Base-by-base conservation (phyloP, 2,113 vertebrate species). In the Urocolius indicus region DNA sequence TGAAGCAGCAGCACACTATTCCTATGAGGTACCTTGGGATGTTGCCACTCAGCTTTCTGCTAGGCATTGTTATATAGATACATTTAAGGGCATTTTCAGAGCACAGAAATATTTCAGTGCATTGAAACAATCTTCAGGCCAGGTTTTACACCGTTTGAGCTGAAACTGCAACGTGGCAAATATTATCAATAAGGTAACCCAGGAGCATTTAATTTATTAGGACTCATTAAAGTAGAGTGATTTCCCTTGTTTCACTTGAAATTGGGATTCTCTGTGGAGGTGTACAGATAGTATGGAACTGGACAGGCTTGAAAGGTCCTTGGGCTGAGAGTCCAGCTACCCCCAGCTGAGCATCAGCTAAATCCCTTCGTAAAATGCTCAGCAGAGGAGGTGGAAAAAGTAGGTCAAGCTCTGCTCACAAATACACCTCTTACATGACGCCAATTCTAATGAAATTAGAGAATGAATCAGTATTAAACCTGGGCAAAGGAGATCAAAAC, bases 331-430 rank as follows among this genome's bases (percentile, higher is more conserved):
- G 71, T 73, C 36, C 71, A 18, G 2, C 27, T 90, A 73, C 32
- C 80, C 76, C 76, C 65, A 79, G 78, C 86, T 0, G 13, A 78
- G 79, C 7, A 0, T 71, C 10, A 4, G 65, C 68, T 80, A 18
- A 62, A 73, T n/a, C 43, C 66, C 89, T 83, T 69, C 49, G 9
- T 9, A 19, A 74, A 92, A 72, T 5, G 1, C 63, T 93, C 10
- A 0, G 79, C 86, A 90, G 80, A 97, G 68, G 61, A 93, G 80
- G 49, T 95, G 88, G 72, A 84, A 94, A 95, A 93, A 92, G 86
- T 72, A 90, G 90, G 90, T 72, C 96, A 95, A 30, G 49, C 92
- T 92, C 65, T 43, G 52, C 79, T 84, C 85, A 95, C 85, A 96
- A 95, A 93, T 23, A n/a, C 94, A 94, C 61, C 93, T 90, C 90